Conservation (phyloP, 2,113 vertebrate genomes). For the Pangasianodon gigas region DNA sequence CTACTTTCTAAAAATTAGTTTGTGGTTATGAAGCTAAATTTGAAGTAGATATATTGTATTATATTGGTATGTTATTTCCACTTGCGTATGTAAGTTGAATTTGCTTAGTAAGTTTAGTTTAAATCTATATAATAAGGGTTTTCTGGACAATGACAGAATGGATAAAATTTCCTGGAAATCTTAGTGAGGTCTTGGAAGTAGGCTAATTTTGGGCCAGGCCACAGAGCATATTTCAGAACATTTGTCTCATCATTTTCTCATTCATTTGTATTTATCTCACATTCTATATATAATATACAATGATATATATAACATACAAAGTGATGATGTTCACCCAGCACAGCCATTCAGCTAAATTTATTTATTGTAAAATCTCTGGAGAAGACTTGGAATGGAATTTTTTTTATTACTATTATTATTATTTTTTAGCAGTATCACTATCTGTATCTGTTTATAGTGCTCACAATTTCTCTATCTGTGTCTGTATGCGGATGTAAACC, state of each 20-base stretch:
- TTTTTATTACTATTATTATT: too few species aligned
- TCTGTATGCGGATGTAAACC: background rate
- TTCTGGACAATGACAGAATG: background rate
- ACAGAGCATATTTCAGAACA: background rate
- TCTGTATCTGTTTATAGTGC: background rate
- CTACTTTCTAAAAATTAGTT: too few species aligned
- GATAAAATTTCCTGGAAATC: background rate
- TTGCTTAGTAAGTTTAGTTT: background rate
- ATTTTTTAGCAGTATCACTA: too few species aligned
- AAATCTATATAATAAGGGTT: background rate
- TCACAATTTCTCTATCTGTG: background rate
- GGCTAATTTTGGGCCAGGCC: background rate
- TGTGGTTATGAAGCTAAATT: too few species aligned
- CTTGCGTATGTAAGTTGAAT: background rate
- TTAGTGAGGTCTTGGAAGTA: background rate
- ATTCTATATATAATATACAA: too few species aligned
- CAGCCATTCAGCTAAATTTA: too few species aligned
- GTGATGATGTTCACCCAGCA: too few species aligned
- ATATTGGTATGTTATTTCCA: background rate
- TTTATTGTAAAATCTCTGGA: too few species aligned
- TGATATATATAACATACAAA: too few species aligned
- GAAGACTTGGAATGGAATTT: too few species aligned
- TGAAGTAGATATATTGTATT: background rate
- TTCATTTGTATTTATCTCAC: background rate
- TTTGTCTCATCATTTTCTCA: background rate